Base-by-base conservation (phyloP, 1,140 invertebrate genomes). In the Drosophila subpulchrella region DNA sequence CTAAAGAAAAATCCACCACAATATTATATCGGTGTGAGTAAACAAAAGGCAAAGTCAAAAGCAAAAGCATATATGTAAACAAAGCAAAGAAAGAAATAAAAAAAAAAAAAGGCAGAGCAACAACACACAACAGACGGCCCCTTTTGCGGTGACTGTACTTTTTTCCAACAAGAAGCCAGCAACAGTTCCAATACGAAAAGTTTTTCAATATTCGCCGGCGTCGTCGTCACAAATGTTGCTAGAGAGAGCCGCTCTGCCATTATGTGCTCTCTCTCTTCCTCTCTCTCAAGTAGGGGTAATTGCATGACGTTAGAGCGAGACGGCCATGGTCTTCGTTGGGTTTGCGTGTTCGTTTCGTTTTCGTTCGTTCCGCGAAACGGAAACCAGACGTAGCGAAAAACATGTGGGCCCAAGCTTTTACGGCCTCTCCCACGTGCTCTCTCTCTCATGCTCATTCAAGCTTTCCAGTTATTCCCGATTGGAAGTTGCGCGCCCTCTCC, bases 91-190 rank as follows among this genome's bases (percentile, higher is more conserved):
- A 61, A 79, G 36, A 83, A 88, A 88, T 79, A 80, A 57, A 20
- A 79, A 41, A 83, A 88, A 88, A 82, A 80, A 57, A 20, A 20
- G 20, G 20, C 55, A 66, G 78, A 80, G 39, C 74, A 68, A 55
- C 47, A 75, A 48, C 59, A 66, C 32, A 58, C 59, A 61, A 71
- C 53, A 60, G 46, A 68, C 58, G 53, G 47, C 71, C 76, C 70
- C 84, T 89, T 86, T 89, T 89, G 84, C 77, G 84, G 84, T 88
- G 84, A 89, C 84, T 89, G 84, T 89, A 89, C 84, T 90, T 89
- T 89, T 88, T 89, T 90, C 81, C 80, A 80, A 80, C 77, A 81
- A 86, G 68, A 66, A 86, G 73, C 66, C 83, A 86, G 83, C 83
- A 89, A 86, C 83, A 86, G 84, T 86, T 86, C 83, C 83, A 86